Conservation (phyloP, 1,140 invertebrate species). For the Trigoniulus corallinus region DNA sequence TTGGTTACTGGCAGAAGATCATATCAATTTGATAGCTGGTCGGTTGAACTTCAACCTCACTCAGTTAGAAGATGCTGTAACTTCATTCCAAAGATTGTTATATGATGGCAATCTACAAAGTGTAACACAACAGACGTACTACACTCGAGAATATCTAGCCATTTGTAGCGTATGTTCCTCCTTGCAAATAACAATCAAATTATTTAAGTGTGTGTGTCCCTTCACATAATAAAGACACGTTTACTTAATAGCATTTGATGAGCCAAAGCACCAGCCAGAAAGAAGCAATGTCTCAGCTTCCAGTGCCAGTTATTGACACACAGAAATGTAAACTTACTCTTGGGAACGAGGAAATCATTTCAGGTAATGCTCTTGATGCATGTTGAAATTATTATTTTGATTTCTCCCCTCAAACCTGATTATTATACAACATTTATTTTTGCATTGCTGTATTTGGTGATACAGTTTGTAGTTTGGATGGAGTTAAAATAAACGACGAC, state of each 20-base stretch:
- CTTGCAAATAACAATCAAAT: slow-evolving; percentile 3
- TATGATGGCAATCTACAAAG: slow-evolving; percentile 45
- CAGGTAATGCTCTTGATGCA: too few species aligned
- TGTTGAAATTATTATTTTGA: too few species aligned
- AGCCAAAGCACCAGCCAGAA: slow-evolving; percentile 5
- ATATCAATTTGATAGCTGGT: slow-evolving; percentile 85
- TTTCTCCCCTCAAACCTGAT: too few species aligned
- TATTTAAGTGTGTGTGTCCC: slow-evolving; percentile 9
- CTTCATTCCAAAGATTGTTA: slow-evolving; percentile 61
- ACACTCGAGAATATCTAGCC: slow-evolving; percentile 73
- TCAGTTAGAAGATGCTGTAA: slow-evolving; percentile 49
- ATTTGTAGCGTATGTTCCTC: slow-evolving; percentile 46
- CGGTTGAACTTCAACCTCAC: slow-evolving; percentile 66
- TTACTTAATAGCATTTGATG: neutral
- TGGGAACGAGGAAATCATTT: slow-evolving; percentile 27
- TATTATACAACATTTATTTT: too few species aligned
- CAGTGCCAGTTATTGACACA: neutral
- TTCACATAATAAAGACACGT: too few species aligned
- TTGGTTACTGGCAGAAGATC: slow-evolving; percentile 84
- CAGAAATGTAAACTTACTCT: slow-evolving; percentile 8
- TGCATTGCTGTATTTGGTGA: too few species aligned
- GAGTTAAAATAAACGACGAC: slow-evolving; percentile 41
- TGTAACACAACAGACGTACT: slow-evolving; percentile 55
- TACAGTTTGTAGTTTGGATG: too few species aligned
- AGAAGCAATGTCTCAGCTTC: neutral